Base-by-base conservation (phyloP, 1,140 invertebrate genomes). In the Zaprionus capensis region DNA sequence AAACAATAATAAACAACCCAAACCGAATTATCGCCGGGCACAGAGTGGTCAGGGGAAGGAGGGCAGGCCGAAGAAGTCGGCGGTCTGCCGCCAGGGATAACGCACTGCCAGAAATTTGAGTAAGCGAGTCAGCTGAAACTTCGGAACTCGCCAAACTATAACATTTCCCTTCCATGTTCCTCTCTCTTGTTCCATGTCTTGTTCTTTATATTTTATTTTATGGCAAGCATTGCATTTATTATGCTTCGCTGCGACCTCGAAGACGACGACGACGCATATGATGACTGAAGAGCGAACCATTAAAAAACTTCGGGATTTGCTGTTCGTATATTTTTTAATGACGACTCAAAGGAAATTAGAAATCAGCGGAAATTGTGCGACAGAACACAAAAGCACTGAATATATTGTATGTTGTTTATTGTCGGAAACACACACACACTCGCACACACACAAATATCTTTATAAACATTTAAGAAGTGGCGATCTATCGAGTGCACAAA, bases 141-240 rank as follows among this genome's bases (percentile, higher is more conserved):
- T 28, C 28, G 55, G 65, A 61, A 69, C 61, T 70, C 69, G 46
- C 72, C 71, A 87, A 87, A 88, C 84, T 88, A 88, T 90, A 90
- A 84, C 71, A 82, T 76, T 82, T 82, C 24, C 28, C 14, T 71
- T 81, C 34, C 26, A 12, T 71, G 46, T 49, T 20, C 11, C 46
- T 49, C 46, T 51, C 14, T 49, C 55, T 24, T 44, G 49, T 55
- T 57, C 71, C 58, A 41, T 31, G 53, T 63, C 74, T 75, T 69
- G 62, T 82, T 77, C 62, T 82, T 66, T 71, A 76, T 76, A 71
- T 83, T 88, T 78, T 81, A 84, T 90, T 87, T 88, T 88, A 88
- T 88, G 85, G 78, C 85, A 68, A 86, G 72, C 80, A 82, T 68
- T 87, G 82, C 82, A 90, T 90, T 84, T 88, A 88, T 90, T 90